A percentile compares a stretch with the other conserved stretches of the same genome.
phyloP scores from a whole-genome alignment of 2,113 vertebrate species.

The Ibidorhyncha struthersii region DNA sequence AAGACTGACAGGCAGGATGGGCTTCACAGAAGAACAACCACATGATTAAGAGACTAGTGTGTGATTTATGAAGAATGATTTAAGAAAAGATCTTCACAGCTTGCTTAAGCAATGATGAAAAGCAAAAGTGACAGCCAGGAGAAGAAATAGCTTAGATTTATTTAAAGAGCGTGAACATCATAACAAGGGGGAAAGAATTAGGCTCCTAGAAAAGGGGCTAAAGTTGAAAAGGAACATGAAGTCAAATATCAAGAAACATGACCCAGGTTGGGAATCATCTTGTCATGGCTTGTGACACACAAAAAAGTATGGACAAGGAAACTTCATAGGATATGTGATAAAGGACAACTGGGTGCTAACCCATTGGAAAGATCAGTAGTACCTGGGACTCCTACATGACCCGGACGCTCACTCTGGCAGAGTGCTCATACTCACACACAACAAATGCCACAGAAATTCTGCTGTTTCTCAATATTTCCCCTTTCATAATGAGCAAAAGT shows the following conservation, averaged over 20 bases:
- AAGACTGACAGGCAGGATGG: neutral
- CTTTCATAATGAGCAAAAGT: neutral
- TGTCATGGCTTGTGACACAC: neutral
- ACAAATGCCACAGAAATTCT: neutral
- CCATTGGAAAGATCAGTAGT: neutral
- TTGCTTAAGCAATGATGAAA: neutral
- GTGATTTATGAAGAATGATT: conserved; percentile 26
- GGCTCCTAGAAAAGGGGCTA: neutral
- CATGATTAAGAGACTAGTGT: neutral
- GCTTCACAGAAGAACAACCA: neutral
- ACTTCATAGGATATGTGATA: neutral
- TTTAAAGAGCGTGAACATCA: neutral
- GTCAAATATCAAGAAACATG: neutral
- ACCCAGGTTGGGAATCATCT: neutral
- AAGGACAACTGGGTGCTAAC: neutral
- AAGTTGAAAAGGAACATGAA: neutral
- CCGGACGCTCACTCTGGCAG: neutral
- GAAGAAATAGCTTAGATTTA: neutral
- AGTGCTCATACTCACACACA: neutral
- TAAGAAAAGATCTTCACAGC: conserved; percentile 11
- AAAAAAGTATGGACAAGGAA: neutral
- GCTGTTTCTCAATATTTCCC: neutral
- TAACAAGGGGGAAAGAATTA: neutral
- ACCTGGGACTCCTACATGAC: neutral
- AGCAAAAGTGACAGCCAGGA: neutral